Evolutionary conservation across 2,113 vertebrate genomes (phyloP), one percentile per base, ranked within the genome.

Genomic region (Cavia aperea): DNA sequence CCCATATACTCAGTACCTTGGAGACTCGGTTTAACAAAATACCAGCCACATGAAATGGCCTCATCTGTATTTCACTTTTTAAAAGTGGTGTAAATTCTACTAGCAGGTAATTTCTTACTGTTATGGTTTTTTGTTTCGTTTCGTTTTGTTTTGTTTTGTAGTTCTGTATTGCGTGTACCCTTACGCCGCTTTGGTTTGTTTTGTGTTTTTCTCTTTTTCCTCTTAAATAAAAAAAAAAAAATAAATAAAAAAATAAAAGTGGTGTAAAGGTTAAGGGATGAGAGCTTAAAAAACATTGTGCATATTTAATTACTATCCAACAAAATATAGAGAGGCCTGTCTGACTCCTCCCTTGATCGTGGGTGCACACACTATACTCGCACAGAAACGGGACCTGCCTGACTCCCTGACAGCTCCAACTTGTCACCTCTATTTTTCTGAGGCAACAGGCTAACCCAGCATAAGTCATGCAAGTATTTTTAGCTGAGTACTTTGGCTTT

Each of bases 1-100:
- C 75, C 13, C 51, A 70, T 66, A 75, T 33, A 86, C 60, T 70
- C 63, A 81, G 85, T 46, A 88, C 10, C 51, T 0, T 66, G 24
- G 33, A 87, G 66, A 91, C 86, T 91, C 66, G 63, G n/a, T 94
- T 94, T 91, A 84, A 86, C 23, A 92, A 86, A 95, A 90, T 21
- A 73, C 29, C 51, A 92, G 79, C 39, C 49, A 87, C 31, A 88
- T 14, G 43, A 12, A 92, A 93, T 39, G 60, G 36, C 68, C 86
- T 46, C 90, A 33, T 56, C 15, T 92, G 19, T 63, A 51, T 75
- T 81, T 91, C 58, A 81, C 51, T 87, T 91, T 92, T 83, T 39
- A 39, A 90, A 31, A 81, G 15, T 78, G 31, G 31, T 73, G 29
- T 65, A 72, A 81, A 86, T 39, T 39, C 39, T 39, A 39, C 39